Evolutionary conservation across 2,113 vertebrate species (phyloP).

Genomic region (Brevimyrus niger): DNA sequence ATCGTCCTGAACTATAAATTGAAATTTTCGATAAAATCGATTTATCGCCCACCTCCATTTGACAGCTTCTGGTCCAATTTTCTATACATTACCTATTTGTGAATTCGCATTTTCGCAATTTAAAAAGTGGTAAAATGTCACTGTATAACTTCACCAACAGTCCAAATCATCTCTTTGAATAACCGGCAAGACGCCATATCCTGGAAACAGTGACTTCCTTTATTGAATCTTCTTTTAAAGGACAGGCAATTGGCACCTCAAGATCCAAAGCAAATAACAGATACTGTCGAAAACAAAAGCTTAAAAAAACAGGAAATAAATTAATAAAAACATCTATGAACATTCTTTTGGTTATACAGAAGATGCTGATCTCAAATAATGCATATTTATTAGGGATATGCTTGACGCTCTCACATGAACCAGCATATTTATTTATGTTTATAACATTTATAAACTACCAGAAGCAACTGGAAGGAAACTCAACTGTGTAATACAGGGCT

Average conservation of each 20-base stretch:
- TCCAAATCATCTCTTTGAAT: slow-evolving; percentile 4
- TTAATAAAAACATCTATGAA: not conserved
- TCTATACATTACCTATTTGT: not conserved
- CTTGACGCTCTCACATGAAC: not conserved
- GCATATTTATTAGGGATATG: not conserved
- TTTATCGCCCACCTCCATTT: no score
- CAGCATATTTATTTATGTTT: not conserved
- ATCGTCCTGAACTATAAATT: no score
- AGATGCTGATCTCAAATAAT: not conserved
- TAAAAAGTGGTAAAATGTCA: not conserved
- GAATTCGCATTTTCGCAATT: not conserved
- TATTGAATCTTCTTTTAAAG: slow-evolving; percentile 24
- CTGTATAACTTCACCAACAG: not conserved
- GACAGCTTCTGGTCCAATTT: not conserved
- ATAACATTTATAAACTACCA: not conserved
- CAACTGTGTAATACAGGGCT: not conserved
- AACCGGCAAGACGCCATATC: slow-evolving; percentile 25
- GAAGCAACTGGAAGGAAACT: not conserved
- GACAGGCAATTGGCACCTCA: slow-evolving; percentile 9
- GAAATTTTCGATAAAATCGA: no score
- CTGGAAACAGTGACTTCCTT: slow-evolving; percentile 35
- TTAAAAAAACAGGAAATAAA: not conserved
- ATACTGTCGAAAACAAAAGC: slow-evolving; percentile 5
- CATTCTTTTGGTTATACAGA: not conserved
- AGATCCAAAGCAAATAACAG: slow-evolving; percentile 20